Base-by-base conservation (phyloP, 1,140 invertebrate species). In the Magallana gigas region DNA sequence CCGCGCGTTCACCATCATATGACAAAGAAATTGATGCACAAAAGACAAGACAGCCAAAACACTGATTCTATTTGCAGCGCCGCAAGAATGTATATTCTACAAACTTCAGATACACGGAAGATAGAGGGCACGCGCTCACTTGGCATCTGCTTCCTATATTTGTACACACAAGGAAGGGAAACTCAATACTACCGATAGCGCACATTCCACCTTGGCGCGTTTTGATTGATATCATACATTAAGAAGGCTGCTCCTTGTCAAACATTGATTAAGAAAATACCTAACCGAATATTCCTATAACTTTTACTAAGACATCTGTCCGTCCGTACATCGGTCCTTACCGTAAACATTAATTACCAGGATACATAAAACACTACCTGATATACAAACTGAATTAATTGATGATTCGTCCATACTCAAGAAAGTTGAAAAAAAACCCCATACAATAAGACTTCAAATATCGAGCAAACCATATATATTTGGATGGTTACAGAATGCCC, bases 101-200 rank as follows among this genome's bases (percentile, higher is more conserved):
- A 48, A 48, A 59, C 83, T 57, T 60, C 57, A 18, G 16, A 36
- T 60, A 84, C 57, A 84, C 59, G 81, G 57, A 58, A 83, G 81
- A 83, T 83, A 83, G 81, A 84, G 16, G 57, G 29, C 57, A 84
- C 57, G 83, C 56, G 57, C 58, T 57, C 83, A 6, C n/a, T 59
- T 62, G 83, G 23, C 58, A 62, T 36, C n/a, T 84, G 83, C 57
- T 84, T 23, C 58, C 83, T 84, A 84, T 84, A 84, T 84, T 29
- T 84, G 83, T 84, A 84, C 83, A 83, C 56, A 18, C 16, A 56
- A 83, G 48, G 56, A 84, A 62, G 57, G 8, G 59, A 84, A 84
- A 57, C 18, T 83, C 48, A 83, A 83, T 11, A 18, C 48, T 57
- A n/a, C 56, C 81, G 48, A 57, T 57, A 57, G 57, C n/a, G 57